Evolutionary conservation across 2,888 invertebrate genomes (phyloP).

Genomic region (Pollenia amentaria): DNA sequence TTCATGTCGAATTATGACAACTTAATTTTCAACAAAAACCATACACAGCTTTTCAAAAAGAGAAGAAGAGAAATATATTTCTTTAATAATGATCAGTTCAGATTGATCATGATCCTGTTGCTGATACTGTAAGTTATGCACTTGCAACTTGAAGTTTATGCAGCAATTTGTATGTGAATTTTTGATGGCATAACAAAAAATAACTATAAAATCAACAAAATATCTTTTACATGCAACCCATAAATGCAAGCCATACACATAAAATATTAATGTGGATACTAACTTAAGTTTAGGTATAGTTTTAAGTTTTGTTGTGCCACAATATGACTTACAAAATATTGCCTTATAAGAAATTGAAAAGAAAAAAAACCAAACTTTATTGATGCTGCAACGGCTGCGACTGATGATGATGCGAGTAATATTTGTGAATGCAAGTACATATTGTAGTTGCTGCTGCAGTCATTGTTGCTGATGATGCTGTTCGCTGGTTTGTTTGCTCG

Average conservation of each 20-base stretch:
- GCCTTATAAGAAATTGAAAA: slow-evolving; percentile 54
- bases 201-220: slow-evolving; percentile 36
- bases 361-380: slow-evolving; percentile 11
- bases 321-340: slow-evolving; percentile 53
- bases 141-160: slow-evolving; percentile 56
- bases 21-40: slow-evolving; percentile 63
- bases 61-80: slow-evolving; percentile 48
- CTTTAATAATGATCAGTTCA: slow-evolving; percentile 67
- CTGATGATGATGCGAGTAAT: slow-evolving; percentile 45
- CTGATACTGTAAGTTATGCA: slow-evolving; percentile 63
- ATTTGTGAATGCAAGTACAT: slow-evolving; percentile 23
- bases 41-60: slow-evolving; percentile 15
- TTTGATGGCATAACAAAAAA: slow-evolving; percentile 60
- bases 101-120: slow-evolving; percentile 62
- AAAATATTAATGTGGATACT: slow-evolving; percentile 38
- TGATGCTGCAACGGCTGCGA: slow-evolving; percentile 40
- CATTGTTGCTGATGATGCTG: slow-evolving; percentile 46
- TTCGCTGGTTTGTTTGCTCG: slow-evolving; percentile 16
- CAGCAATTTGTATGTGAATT: slow-evolving; percentile 70
- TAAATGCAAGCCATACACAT: slow-evolving; percentile 9
- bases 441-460: slow-evolving; percentile 14
- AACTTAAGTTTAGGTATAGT: slow-evolving; percentile 34
- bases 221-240: slow-evolving; percentile 51
- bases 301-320: slow-evolving; percentile 50
- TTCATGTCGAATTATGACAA: slow-evolving; percentile 71